Conservation (phyloP, 1,140 invertebrate genomes). For the Ditylenchus dipsaci region DNA sequence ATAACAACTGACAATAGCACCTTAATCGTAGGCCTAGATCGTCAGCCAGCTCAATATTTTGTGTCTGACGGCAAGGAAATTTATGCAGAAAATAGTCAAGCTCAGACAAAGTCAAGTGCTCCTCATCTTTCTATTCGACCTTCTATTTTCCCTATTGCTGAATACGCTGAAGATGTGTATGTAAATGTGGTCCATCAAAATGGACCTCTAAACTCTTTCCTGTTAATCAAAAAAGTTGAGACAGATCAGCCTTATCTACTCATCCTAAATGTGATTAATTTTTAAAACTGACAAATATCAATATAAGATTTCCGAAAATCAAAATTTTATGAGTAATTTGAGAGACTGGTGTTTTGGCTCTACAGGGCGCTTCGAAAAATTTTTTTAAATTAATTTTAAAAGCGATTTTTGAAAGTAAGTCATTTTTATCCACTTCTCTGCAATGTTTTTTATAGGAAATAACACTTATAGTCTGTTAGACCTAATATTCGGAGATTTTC, state of each 20-base stretch:
- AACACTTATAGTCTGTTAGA: too few species aligned
- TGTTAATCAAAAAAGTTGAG: not conserved
- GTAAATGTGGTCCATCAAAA: not conserved
- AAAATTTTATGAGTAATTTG: too few species aligned
- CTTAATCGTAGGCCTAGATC: not conserved
- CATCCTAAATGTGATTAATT: not conserved
- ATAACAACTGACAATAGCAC: not conserved
- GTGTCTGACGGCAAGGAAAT: not conserved
- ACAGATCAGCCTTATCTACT: not conserved
- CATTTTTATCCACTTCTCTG: too few species aligned
- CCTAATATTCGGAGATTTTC: too few species aligned
- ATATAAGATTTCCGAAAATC: not conserved
- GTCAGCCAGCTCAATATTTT: not conserved
- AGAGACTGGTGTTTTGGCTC: too few species aligned
- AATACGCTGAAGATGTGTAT: not conserved
- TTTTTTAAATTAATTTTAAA: too few species aligned
- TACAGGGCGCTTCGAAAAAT: too few species aligned
- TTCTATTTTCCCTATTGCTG: not conserved
- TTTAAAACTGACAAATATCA: not conserved
- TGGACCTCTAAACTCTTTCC: not conserved
- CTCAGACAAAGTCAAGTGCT: not conserved
- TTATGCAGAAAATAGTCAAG: not conserved
- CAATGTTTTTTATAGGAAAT: too few species aligned
- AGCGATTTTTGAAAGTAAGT: too few species aligned
- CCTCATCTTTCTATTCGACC: not conserved